Evolutionary conservation across 1,140 invertebrate genomes (phyloP).

Genomic region (Venturia canescens): DNA sequence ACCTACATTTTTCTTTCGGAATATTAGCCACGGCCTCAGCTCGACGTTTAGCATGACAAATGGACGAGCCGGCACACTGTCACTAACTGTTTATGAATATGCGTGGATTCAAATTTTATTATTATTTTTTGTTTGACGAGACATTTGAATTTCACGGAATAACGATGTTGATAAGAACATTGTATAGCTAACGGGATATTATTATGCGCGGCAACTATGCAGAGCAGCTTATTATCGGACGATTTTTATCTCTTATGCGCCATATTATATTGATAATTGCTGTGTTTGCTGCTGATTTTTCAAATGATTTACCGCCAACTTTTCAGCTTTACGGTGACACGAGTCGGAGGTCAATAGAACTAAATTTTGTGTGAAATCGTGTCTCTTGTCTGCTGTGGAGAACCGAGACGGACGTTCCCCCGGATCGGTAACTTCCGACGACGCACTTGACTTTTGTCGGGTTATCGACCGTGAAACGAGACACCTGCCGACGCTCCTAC

Average conservation of each 20-base stretch:
- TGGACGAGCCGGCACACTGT: background rate
- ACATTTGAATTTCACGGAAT: background rate
- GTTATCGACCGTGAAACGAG: constrained; percentile 60
- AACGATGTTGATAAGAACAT: background rate
- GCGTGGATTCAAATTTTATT: no score
- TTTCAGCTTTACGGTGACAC: background rate
- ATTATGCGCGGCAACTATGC: constrained; percentile 11
- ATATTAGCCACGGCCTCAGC: background rate
- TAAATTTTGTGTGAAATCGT: background rate
- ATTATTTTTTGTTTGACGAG: constrained; percentile 9
- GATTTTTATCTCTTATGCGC: background rate
- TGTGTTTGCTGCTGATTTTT: constrained; percentile 13
- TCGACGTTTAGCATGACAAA: no score
- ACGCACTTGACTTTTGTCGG: constrained; percentile 57
- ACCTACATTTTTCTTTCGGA: background rate
- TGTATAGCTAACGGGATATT: background rate
- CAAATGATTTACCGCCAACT: background rate
- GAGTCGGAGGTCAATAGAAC: background rate
- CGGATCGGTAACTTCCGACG: constrained; percentile 56
- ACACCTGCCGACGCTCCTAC: constrained; percentile 55
- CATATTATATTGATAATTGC: constrained; percentile 1
- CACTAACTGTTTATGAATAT: constrained; percentile 15
- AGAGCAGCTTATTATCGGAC: background rate
- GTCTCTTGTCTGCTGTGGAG: constrained; percentile 12
- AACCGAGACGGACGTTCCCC: constrained; percentile 48